These are phyloP conservation scores for Genyomyrus donnyi DNA, from an alignment of 2,113 vertebrate species.

Conservation along the genomic window DNA sequence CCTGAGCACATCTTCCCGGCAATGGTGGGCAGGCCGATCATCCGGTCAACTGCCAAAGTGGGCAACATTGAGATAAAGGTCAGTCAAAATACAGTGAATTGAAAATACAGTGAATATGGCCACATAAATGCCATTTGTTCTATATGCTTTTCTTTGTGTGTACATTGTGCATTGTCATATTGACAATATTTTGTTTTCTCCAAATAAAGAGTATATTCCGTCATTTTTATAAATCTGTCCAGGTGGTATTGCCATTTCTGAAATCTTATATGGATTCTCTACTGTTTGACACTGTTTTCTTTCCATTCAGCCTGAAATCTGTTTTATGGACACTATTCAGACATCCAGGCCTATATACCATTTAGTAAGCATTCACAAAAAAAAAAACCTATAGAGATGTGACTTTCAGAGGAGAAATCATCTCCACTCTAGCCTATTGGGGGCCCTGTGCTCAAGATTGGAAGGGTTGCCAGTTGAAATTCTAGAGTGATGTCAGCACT, in stretches of 20 bases:
- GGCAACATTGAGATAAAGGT: slow-evolving; percentile 98
- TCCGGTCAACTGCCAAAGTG: slow-evolving; percentile 88
- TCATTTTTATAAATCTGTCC: background rate
- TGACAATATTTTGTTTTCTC: background rate
- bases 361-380: background rate
- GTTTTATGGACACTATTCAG: background rate
- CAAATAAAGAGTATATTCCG: background rate
- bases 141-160: background rate
- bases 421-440: background rate
- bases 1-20: slow-evolving; percentile 97
- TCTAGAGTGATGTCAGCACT: background rate
- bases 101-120: background rate
- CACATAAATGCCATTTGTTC: background rate
- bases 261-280: background rate
- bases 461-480: background rate
- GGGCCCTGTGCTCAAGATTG: background rate
- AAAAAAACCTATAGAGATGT: background rate
- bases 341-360: background rate
- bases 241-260: background rate
- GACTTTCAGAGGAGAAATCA: background rate
- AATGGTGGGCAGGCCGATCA: slow-evolving; percentile 89
- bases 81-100: slow-evolving; percentile 37
- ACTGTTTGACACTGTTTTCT: background rate
- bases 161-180: background rate
- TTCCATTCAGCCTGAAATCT: background rate